Evolutionary conservation across 2,113 vertebrate species (phyloP).

Genomic region (Elachura formosa): DNA sequence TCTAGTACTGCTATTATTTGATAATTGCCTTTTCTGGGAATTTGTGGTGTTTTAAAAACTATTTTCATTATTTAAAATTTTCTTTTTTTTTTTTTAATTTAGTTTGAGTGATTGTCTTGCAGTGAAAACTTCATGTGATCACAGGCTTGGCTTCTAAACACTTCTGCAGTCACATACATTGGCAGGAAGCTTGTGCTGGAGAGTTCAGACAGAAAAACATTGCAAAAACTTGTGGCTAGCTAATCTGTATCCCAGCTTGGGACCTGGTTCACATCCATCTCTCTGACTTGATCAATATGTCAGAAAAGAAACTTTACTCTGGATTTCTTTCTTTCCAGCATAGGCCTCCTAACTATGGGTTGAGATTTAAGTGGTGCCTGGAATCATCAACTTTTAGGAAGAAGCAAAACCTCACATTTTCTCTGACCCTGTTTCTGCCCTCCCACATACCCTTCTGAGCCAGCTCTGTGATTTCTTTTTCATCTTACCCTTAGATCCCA

Average conservation of each 20-base stretch:
- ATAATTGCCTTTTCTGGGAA: not conserved
- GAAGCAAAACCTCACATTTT: not conserved
- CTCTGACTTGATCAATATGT: not conserved
- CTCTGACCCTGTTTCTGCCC: not conserved
- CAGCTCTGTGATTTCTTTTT: not conserved
- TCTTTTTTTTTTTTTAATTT: not conserved
- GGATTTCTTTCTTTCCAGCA: not conserved
- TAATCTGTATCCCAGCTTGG: not conserved
- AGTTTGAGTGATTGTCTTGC: not conserved
- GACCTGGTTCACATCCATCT: not conserved
- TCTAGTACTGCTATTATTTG: not conserved
- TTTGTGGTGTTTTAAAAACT: not conserved
- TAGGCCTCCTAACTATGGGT: not conserved
- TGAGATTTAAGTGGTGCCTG: not conserved
- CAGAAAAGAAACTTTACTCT: not conserved
- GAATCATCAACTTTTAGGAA: not conserved
- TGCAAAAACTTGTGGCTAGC: not conserved
- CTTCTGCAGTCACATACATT: not conserved
- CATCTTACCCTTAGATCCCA: not conserved
- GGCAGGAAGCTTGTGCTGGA: not conserved
- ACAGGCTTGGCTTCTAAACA: not conserved
- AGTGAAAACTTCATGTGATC: not conserved
- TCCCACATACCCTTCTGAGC: not conserved
- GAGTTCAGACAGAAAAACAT: slow-evolving; percentile 14
- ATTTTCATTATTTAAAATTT: not conserved